Conservation (phyloP, 2,113 vertebrate genomes). For the Garra rufa region DNA sequence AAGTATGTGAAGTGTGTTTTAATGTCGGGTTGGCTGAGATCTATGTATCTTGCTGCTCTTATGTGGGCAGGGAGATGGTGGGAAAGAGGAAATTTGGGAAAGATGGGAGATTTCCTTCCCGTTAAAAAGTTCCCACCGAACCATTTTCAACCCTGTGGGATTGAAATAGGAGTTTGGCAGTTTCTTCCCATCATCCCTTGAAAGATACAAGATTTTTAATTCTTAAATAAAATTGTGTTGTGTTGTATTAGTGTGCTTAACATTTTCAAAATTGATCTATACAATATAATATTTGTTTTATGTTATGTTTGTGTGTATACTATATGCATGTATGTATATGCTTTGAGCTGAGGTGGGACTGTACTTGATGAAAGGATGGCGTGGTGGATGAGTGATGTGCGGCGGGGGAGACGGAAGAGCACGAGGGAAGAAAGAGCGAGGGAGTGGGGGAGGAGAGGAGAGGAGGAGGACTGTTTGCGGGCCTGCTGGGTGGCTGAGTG, state of each 20-base stretch:
- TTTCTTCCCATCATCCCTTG: not conserved
- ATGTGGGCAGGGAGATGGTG: constrained; percentile 48
- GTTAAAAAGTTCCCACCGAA: constrained; percentile 43
- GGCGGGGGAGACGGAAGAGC: constrained; percentile 45
- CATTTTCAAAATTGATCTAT: not conserved
- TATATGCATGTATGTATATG: not conserved
- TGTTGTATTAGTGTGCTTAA: not conserved
- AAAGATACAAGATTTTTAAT: not conserved
- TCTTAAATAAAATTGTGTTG: not conserved
- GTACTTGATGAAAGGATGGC: constrained; percentile 26
- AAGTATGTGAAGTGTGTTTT: constrained; percentile 51
- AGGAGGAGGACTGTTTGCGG: constrained; percentile 49
- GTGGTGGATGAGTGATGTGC: constrained; percentile 29
- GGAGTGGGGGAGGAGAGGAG: constrained; percentile 38
- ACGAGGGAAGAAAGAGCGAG: constrained; percentile 39
- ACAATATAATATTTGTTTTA: not conserved
- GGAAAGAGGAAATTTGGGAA: constrained; percentile 53
- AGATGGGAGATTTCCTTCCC: constrained; percentile 55
- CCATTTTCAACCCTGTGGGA: constrained; percentile 39
- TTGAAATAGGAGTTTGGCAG: constrained; percentile 1
- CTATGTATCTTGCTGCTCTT: constrained; percentile 51
- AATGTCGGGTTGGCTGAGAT: constrained; percentile 43
- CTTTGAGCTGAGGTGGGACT: not conserved
- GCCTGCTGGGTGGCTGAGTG: constrained; percentile 56
- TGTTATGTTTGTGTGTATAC: too few species aligned